Conservation (phyloP, 2,888 invertebrate species). For the Pseudeuparius sepicola region DNA sequence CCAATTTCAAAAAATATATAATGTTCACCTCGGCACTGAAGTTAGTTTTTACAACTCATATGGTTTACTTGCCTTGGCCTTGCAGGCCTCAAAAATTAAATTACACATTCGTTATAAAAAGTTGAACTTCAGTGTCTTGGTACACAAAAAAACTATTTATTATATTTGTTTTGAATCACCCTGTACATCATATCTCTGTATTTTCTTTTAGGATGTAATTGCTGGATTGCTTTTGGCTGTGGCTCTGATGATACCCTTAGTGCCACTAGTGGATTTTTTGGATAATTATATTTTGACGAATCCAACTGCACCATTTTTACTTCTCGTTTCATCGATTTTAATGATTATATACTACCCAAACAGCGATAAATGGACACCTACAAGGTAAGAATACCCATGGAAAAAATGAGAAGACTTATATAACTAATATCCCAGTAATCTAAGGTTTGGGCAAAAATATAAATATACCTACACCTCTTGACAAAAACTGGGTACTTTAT, state of each 20-base stretch:
- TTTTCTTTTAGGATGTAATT: constrained; percentile 76
- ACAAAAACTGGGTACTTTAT: too few species aligned
- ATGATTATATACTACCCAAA: constrained; percentile 72
- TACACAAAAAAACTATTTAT: too few species aligned
- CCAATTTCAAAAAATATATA: too few species aligned
- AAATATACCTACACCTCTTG: neutral
- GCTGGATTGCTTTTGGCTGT: constrained; percentile 64
- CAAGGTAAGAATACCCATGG: constrained; percentile 47
- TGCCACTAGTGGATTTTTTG: constrained; percentile 64
- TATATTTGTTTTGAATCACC: too few species aligned
- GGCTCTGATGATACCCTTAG: constrained; percentile 56
- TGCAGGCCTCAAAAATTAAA: too few species aligned
- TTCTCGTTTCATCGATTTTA: constrained; percentile 54
- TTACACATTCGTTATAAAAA: too few species aligned
- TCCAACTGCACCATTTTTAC: constrained; percentile 51
- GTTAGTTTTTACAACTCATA: too few species aligned
- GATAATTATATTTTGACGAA: constrained; percentile 64
- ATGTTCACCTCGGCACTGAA: too few species aligned
- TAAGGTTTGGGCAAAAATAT: neutral
- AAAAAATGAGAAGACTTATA: neutral
- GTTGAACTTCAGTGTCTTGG: too few species aligned
- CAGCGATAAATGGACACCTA: constrained; percentile 82
- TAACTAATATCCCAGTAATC: neutral
- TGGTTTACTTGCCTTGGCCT: too few species aligned
- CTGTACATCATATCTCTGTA: too few species aligned